Evolutionary conservation across 2,888 invertebrate genomes (phyloP).

Genomic region (Acronicta psi): DNA sequence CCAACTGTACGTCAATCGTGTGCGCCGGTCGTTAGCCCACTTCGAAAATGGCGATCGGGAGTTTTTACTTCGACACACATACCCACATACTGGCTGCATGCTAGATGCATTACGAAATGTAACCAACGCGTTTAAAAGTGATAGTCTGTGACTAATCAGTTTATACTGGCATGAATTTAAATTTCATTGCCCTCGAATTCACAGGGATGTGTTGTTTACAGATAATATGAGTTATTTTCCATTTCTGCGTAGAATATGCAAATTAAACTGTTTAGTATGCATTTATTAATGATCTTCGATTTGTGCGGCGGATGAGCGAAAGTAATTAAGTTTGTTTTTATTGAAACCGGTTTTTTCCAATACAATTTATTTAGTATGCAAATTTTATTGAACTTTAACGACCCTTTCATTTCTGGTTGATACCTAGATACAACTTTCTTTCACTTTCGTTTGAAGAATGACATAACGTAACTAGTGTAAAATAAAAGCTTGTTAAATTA

Average conservation of each 20-base stretch:
- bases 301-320: constrained; percentile 36
- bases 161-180: constrained; percentile 28
- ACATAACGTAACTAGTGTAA: background rate
- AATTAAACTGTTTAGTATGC: constrained; percentile 33
- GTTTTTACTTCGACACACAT: constrained; percentile 56
- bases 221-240: constrained; percentile 37
- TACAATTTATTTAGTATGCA: constrained; percentile 32
- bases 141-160: constrained; percentile 54
- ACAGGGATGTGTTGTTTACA: constrained; percentile 28
- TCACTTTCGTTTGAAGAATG: background rate
- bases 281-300: constrained; percentile 33
- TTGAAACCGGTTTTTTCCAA: constrained; percentile 38
- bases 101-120: constrained; percentile 57
- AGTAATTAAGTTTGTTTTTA: constrained; percentile 35
- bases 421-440: background rate
- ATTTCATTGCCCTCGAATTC: constrained; percentile 22
- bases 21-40: constrained; percentile 52
- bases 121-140: constrained; percentile 45
- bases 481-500: too few species aligned
- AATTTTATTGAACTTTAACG: constrained; percentile 15
- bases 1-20: constrained; percentile 37
- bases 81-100: constrained; percentile 54
- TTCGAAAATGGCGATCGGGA: constrained; percentile 45
- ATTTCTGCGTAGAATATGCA: constrained; percentile 28
- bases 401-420: background rate